phyloP scores from a whole-genome alignment of 1,140 invertebrate species.

The Arctopsyche grandis region DNA sequence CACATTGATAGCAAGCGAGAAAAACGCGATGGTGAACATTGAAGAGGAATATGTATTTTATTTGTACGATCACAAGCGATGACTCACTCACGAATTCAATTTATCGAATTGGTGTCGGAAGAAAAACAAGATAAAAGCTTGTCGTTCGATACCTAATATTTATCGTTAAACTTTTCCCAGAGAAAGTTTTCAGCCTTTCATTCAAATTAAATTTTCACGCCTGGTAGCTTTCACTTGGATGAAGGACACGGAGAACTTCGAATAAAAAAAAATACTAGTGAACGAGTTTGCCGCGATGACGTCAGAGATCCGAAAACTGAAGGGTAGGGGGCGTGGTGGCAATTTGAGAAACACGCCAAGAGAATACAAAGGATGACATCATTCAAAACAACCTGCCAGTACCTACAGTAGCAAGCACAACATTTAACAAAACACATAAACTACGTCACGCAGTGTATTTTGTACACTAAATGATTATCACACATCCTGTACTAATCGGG shows the following conservation, averaged over 20 bases:
- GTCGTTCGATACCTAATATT: neutral
- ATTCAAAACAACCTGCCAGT: neutral
- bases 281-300: slow-evolving; percentile 20
- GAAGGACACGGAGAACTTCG: slow-evolving; percentile 1
- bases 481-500: too few species aligned
- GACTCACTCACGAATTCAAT: neutral
- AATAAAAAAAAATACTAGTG: neutral
- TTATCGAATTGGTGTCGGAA: neutral
- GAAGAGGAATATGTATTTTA: too few species aligned
- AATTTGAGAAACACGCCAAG: neutral
- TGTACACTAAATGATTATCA: too few species aligned
- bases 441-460: too few species aligned
- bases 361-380: neutral
- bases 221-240: neutral
- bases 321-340: slow-evolving; percentile 4
- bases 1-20: too few species aligned
- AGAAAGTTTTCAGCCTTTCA: slow-evolving; percentile 3
- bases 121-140: slow-evolving; percentile 19
- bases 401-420: too few species aligned
- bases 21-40: too few species aligned
- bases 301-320: neutral
- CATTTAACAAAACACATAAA: too few species aligned
- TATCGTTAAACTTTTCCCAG: neutral
- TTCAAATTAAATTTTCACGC: slow-evolving; percentile 27
- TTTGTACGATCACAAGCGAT: neutral